These are phyloP conservation scores for Nemotelus pantherinus DNA, from an alignment of 2,888 invertebrate species.

Conservation along the genomic window DNA sequence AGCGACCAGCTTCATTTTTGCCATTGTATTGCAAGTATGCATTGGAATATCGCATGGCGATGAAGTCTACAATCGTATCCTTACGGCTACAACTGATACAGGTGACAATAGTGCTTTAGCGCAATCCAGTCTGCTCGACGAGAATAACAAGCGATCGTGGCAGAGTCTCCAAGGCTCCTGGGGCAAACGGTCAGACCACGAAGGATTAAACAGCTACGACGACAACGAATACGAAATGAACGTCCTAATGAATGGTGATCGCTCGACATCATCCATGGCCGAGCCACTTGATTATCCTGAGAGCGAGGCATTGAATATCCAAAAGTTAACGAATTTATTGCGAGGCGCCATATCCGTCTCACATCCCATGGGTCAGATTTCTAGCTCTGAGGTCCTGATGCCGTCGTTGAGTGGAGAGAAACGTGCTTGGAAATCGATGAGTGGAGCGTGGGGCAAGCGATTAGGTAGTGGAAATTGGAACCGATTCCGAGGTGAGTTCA, in stretches of 20 bases:
- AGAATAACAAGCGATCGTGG: constrained; percentile 68
- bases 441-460: constrained; percentile 80
- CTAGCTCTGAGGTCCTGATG: neutral
- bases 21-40: neutral
- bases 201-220: constrained; percentile 37
- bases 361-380: too few relatives aligned
- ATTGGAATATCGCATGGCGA: neutral
- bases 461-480: constrained; percentile 67
- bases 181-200: constrained; percentile 71
- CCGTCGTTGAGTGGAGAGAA: constrained; percentile 65
- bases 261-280: constrained; percentile 55
- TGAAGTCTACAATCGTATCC: constrained; percentile 4
- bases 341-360: neutral
- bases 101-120: neutral
- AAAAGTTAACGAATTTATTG: constrained; percentile 19
- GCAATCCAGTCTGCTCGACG: constrained; percentile 48
- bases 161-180: constrained; percentile 74
- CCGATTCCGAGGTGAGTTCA: constrained; percentile 67
- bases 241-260: constrained; percentile 52
- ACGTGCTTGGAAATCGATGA: constrained; percentile 75
- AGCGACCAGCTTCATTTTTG: too few relatives aligned
- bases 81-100: neutral
- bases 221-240: constrained; percentile 39
- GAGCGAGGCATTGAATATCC: constrained; percentile 9
- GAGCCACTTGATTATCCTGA: constrained; percentile 44